Evolutionary conservation across 1,140 invertebrate genomes (phyloP).

Genomic region (Trichomalopsis sarcophagae): DNA sequence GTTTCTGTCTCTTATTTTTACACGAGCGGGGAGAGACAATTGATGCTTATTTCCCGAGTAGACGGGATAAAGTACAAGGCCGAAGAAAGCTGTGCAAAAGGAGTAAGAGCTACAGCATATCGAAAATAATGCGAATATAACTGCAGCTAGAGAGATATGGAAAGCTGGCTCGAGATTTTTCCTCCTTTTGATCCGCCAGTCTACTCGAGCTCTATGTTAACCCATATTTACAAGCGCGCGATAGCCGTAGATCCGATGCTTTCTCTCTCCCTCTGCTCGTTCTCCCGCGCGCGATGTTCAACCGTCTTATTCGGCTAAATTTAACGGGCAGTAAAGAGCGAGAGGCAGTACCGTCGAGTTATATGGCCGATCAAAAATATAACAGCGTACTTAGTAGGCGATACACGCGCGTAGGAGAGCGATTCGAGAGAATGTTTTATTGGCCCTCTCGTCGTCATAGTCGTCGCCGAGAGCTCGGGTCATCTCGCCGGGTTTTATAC

Average conservation of each 20-base stretch:
- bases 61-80: not conserved
- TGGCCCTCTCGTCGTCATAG: not conserved
- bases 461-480: not conserved
- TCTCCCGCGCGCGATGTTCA: not conserved
- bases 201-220: constrained; percentile 20
- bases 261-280: constrained; percentile 14
- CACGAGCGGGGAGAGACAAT: not conserved
- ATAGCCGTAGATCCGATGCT: constrained; percentile 29
- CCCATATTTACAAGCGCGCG: constrained; percentile 27
- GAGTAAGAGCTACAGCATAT: not conserved
- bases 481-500: constrained; percentile 3
- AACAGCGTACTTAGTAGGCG: not conserved
- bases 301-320: not conserved
- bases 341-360: not conserved
- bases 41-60: not conserved
- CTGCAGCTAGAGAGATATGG: not conserved
- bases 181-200: not conserved
- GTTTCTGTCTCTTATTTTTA: not conserved
- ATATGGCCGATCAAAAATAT: not conserved
- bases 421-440: not conserved
- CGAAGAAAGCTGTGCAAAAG: not conserved
- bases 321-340: constrained; percentile 1
- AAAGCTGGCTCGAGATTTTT: constrained; percentile 12
- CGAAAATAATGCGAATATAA: not conserved
- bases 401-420: not conserved